Conservation (phyloP, 2,888 invertebrate species). For the Tinea trinotella region DNA sequence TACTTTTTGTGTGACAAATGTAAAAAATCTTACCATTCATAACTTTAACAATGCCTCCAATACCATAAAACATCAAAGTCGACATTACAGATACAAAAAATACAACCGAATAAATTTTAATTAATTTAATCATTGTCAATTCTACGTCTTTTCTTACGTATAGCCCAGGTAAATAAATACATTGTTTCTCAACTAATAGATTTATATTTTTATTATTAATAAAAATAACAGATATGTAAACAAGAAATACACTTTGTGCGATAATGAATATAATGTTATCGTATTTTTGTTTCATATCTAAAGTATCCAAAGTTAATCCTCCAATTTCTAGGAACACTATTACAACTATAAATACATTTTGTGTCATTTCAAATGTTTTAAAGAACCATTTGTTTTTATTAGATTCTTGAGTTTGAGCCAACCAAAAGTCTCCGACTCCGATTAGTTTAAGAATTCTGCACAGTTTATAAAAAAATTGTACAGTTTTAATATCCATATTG, state of each 20-base stretch:
- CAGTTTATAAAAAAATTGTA: not conserved
- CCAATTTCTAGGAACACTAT: not conserved
- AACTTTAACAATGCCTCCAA: not conserved
- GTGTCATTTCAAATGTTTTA: not conserved
- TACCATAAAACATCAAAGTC: not conserved
- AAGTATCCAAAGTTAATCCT: not conserved
- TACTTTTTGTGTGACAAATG: too few species aligned
- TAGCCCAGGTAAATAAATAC: slow-evolving; percentile 8
- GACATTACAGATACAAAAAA: not conserved
- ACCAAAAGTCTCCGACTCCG: not conserved
- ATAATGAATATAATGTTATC: not conserved
- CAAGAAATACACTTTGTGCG: not conserved
- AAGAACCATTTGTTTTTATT: not conserved
- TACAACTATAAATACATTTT: not conserved
- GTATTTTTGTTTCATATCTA: not conserved
- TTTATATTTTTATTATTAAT: not conserved
- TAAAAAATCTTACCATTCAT: slow-evolving; percentile 7
- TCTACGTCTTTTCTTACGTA: not conserved
- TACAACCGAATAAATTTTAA: not conserved
- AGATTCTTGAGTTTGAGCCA: not conserved
- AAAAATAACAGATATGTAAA: not conserved
- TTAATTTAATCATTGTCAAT: not conserved
- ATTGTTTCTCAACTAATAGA: not conserved
- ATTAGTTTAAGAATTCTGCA: not conserved
- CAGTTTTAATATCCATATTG: not conserved